Evolutionary conservation across 2,888 invertebrate genomes (phyloP), one percentile per base, ranked within the genome.

Genomic region (Thera obeliscata): DNA sequence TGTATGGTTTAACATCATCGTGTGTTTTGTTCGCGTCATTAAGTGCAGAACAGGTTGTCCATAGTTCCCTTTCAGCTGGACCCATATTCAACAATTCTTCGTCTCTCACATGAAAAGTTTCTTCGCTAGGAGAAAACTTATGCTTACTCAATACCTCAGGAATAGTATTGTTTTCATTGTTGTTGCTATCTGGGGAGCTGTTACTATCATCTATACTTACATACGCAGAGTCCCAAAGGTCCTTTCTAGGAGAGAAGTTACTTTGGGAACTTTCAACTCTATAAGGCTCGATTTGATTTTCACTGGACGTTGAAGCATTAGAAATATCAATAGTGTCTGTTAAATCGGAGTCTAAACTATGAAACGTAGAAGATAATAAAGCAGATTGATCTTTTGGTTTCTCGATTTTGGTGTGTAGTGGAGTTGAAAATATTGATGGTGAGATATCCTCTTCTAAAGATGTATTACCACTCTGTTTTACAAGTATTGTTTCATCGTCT

Each of bases 161-260:
- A 52, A 84, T 74, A 57, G 74, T 66, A 67, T 77, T 78, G 75
- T 81, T 87, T 72, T 88, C 88, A 74, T 89, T 91, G 75, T 88
- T 87, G 72, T 90, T 92, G 69, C 74, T 89, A 76, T 93, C 94
- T 50, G 93, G 88, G 6, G 91, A 88, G 77, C 87, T 86, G 75
- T 87, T 91, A 72, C 81, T 89, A 67, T 94, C 94, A 74, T 94
- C 94, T 71, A 94, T 94, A 84, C 94, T 94, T 74, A 94, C 91
- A 74, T 94, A 94, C 9, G 94, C 94, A 7, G 94, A 94, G 81
- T 94, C 94, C 91, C 94, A 93, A 70, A 87, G 86, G 71, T 94
- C 94, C 85, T 87, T 92, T 76, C 85, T 87, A 41, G 89, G 85
- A 56, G 88, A 85, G 12, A 81, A 74, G 75, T 87, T 82, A 59